A percentile compares a stretch with the other conserved stretches of the same genome.
Conservation (phyloP, 2,888 invertebrate species). For the Lapara coniferarum region DNA sequence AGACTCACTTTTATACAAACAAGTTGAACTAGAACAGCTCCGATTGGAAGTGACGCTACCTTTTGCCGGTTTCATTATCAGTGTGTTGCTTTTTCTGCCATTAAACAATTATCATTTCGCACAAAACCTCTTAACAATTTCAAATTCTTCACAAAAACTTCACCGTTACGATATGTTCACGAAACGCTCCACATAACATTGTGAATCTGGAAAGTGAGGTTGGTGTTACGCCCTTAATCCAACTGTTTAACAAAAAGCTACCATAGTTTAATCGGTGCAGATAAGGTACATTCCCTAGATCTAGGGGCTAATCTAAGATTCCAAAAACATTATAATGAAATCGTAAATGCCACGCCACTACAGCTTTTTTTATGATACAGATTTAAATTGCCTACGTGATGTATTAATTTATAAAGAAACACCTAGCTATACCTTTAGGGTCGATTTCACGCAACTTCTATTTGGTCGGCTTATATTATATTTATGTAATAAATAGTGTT, state of each 20-base stretch:
- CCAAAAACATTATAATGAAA: no score
- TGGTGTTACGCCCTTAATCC: background rate
- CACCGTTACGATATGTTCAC: slow-evolving; percentile 40
- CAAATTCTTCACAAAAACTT: slow-evolving; percentile 34
- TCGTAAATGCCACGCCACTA: no score
- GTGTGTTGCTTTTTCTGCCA: slow-evolving; percentile 45
- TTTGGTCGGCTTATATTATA: no score
- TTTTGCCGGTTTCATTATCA: slow-evolving; percentile 46
- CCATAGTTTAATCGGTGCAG: no score
- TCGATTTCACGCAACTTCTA: no score
- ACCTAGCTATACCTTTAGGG: no score
- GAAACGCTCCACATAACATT: slow-evolving; percentile 39
- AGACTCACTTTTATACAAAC: slow-evolving; percentile 49
- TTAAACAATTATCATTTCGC: slow-evolving; percentile 32
- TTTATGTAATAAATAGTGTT: no score
- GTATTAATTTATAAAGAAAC: no score
- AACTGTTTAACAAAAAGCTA: background rate
- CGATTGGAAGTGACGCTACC: slow-evolving; percentile 39
- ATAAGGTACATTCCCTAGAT: no score
- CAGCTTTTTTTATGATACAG: no score
- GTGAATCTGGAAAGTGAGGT: slow-evolving; percentile 38
- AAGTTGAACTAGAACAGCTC: slow-evolving; percentile 57
- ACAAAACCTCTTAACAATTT: slow-evolving; percentile 33
- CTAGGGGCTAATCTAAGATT: no score
- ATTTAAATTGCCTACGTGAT: no score